Percentiles rank a stretch among this genome's conserved stretches.
phyloP scores from a whole-genome alignment of 2,888 invertebrate species.

The Drosophila limbata region DNA sequence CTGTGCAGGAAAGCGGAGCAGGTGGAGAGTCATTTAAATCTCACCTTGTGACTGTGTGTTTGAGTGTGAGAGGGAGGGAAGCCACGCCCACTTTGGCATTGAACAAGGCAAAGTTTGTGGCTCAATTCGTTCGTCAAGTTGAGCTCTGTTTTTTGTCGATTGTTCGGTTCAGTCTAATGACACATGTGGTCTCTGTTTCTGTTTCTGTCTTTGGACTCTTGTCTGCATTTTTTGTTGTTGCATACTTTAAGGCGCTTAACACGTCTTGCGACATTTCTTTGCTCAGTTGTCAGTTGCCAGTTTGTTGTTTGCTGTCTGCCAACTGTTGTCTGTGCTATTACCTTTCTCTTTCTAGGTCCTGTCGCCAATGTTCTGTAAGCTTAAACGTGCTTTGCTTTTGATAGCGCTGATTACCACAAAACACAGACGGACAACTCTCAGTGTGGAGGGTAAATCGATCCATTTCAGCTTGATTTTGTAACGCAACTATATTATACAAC shows the following conservation, averaged over 20 bases:
- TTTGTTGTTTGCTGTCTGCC: neutral
- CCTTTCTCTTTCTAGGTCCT: conserved; percentile 29
- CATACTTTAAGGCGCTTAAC: conserved; percentile 71
- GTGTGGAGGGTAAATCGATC: conserved; percentile 43
- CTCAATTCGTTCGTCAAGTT: conserved; percentile 54
- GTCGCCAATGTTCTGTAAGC: conserved; percentile 46
- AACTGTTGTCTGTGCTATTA: conserved; percentile 10
- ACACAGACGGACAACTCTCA: conserved; percentile 6
- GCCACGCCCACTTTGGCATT: conserved; percentile 42
- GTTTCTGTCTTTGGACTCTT: conserved; percentile 19
- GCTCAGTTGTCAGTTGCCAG: conserved; percentile 25
- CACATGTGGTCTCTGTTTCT: conserved; percentile 48
- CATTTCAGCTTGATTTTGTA: conserved; percentile 35
- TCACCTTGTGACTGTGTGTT: conserved; percentile 33
- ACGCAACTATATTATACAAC: conserved; percentile 8
- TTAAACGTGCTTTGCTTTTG: conserved; percentile 66
- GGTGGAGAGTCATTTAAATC: conserved; percentile 31
- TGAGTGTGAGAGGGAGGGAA: neutral
- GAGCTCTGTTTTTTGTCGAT: conserved; percentile 26
- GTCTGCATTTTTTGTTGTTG: conserved; percentile 25
- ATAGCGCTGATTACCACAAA: conserved; percentile 64
- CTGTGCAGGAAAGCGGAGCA: conserved; percentile 1
- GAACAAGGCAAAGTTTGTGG: conserved; percentile 13
- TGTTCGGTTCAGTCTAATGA: conserved; percentile 50
- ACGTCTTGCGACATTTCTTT: conserved; percentile 56